Evolutionary conservation across 2,888 invertebrate species (phyloP).

Genomic region (Watsonalla binaria): DNA sequence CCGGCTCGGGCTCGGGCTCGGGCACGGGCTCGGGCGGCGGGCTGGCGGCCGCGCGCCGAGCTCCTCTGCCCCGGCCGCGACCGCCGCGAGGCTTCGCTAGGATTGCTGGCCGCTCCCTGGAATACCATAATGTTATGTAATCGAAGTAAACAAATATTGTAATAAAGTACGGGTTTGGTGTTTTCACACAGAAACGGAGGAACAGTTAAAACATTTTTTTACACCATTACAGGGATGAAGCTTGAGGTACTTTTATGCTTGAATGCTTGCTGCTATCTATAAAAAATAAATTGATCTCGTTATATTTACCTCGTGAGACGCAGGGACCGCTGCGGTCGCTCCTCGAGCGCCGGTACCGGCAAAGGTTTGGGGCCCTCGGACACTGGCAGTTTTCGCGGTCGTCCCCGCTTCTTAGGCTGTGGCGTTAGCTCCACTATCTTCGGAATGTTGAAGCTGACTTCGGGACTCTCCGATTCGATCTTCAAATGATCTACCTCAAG

Average conservation of each 20-base stretch:
- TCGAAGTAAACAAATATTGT: no score
- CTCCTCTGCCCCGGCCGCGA: conserved; percentile 60
- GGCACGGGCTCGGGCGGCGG: conserved; percentile 21
- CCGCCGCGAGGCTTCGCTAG: conserved; percentile 56
- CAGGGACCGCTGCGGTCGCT: conserved; percentile 68
- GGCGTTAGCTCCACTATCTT: conserved; percentile 52
- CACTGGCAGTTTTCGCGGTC: conserved; percentile 65
- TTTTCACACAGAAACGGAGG: no score
- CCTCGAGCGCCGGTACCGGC: conserved; percentile 64
- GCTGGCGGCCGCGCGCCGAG: conserved; percentile 26
- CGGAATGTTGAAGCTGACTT: conserved; percentile 34
- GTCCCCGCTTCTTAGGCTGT: conserved; percentile 68
- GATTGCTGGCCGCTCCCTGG: conserved; percentile 62
- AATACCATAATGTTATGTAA: conserved; percentile 11
- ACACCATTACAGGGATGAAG: background rate
- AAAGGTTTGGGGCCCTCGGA: conserved; percentile 56
- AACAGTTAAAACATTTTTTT: background rate
- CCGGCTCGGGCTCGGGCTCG: conserved; percentile 11
- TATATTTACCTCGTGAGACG: conserved; percentile 59
- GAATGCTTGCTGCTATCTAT: no score
- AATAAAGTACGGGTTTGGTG: no score
- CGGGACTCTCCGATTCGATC: conserved; percentile 21
- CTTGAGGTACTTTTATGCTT: no score
- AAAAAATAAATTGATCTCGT: background rate
- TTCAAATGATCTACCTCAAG: conserved; percentile 55